Evolutionary conservation across 2,113 vertebrate species (phyloP).

Genomic region (Halichoerus grypus): DNA sequence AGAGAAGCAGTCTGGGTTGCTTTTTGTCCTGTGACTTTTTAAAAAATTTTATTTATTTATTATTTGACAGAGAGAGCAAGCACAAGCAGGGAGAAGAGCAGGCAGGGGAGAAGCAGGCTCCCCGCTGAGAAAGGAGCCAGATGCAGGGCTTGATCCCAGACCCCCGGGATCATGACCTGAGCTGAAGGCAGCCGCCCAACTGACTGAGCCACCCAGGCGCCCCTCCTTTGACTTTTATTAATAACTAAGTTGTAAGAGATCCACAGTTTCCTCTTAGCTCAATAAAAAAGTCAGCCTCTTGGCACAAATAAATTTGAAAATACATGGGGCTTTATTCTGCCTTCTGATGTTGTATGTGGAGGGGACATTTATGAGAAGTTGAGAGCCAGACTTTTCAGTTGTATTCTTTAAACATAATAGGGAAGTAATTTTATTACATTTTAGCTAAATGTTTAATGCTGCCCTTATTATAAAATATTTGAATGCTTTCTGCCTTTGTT

Average conservation of each 20-base stretch:
- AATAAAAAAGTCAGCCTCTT: not conserved
- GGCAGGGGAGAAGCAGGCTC: too few relatives aligned
- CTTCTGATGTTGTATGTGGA: conserved; percentile 25
- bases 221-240: not conserved
- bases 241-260: conserved; percentile 37
- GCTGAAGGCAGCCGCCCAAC: too few relatives aligned
- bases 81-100: too few relatives aligned
- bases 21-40: conserved; percentile 14
- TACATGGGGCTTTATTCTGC: not conserved
- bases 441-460: conserved; percentile 44
- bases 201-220: too few relatives aligned
- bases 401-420: not conserved
- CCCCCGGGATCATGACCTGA: too few relatives aligned
- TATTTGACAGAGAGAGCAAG: too few relatives aligned
- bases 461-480: conserved; percentile 1
- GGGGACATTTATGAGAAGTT: not conserved
- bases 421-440: conserved; percentile 37
- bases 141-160: too few relatives aligned
- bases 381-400: not conserved
- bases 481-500: conserved; percentile 54
- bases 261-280: not conserved
- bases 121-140: too few relatives aligned
- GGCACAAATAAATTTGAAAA: conserved; percentile 45
- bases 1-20: not conserved
- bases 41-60: too few relatives aligned